Evolutionary conservation across 2,888 invertebrate species (phyloP).

Genomic region (Eupithecia subumbrata): DNA sequence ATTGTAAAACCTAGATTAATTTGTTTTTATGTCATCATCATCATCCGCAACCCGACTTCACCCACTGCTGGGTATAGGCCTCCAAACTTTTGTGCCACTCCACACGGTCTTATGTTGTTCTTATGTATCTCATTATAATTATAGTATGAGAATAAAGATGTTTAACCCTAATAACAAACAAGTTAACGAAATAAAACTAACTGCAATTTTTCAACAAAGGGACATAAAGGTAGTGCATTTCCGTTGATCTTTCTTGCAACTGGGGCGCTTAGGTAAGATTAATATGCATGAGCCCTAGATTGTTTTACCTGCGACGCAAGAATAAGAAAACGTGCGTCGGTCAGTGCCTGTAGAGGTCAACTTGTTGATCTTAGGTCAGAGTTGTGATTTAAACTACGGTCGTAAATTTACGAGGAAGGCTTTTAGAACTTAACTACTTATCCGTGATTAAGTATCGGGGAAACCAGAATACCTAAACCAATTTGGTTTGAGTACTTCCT

Average conservation of each 20-base stretch:
- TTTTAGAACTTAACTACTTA: not conserved
- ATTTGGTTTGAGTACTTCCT: not conserved
- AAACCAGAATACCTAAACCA: not conserved
- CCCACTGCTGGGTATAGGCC: no score
- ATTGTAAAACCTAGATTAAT: no score
- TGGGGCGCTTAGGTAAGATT: conserved; percentile 10
- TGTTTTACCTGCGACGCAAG: not conserved
- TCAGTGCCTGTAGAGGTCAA: conserved; percentile 20
- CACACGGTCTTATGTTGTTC: no score
- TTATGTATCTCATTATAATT: no score
- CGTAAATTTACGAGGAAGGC: conserved; percentile 1
- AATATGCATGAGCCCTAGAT: conserved; percentile 24
- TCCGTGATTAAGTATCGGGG: not conserved
- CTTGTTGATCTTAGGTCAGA: conserved; percentile 20
- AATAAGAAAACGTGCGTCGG: conserved; percentile 14
- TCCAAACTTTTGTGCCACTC: no score
- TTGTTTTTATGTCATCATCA: no score
- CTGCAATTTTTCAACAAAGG: conserved; percentile 20
- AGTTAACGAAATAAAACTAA: conserved; percentile 4
- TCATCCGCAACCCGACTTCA: no score
- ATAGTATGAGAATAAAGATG: no score
- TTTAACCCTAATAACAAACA: not conserved
- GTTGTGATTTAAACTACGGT: conserved; percentile 12
- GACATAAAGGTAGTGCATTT: conserved; percentile 21
- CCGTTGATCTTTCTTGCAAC: conserved; percentile 25